A percentile compares a stretch with the other conserved stretches of the same genome.
phyloP scores from a whole-genome alignment of 2,113 vertebrate genomes.

The Pygoscelis adeliae region DNA sequence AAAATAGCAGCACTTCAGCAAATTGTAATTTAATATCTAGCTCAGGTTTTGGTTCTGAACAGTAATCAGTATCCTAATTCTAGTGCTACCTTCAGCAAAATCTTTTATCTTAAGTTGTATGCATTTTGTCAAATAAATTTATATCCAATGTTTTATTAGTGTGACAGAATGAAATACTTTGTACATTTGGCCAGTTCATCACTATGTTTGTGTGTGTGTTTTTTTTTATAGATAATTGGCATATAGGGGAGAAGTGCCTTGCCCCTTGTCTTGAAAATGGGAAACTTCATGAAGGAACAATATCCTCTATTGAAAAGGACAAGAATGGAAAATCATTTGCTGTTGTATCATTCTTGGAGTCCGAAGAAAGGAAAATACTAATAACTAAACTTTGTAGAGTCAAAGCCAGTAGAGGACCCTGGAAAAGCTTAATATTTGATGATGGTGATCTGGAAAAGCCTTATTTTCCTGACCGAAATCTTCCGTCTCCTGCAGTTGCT shows the following conservation, averaged over 20 bases:
- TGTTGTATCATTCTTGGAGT: slow-evolving; percentile 73
- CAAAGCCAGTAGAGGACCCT: slow-evolving; percentile 24
- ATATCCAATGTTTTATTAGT: background rate
- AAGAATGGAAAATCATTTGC: slow-evolving; percentile 69
- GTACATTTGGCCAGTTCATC: background rate
- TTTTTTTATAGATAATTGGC: slow-evolving; percentile 68
- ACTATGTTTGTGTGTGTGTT: background rate
- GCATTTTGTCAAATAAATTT: background rate
- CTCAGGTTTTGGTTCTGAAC: background rate
- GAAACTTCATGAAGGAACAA: slow-evolving; percentile 73
- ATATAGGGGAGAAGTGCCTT: slow-evolving; percentile 75
- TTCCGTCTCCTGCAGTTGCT: slow-evolving; percentile 65
- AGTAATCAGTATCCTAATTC: background rate
- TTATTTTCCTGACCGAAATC: slow-evolving; percentile 79
- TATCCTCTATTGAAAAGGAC: slow-evolving; percentile 74
- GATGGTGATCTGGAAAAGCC: slow-evolving; percentile 88
- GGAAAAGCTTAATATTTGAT: slow-evolving; percentile 74
- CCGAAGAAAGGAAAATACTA: slow-evolving; percentile 69
- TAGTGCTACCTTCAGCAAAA: background rate
- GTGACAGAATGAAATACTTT: background rate
- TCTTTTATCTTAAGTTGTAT: background rate
- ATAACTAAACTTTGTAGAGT: slow-evolving; percentile 69
- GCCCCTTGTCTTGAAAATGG: slow-evolving; percentile 73
- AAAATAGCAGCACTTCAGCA: background rate
- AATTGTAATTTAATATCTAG: background rate